Evolutionary conservation across 2,888 invertebrate species (phyloP).

Genomic region (Eristalis arbustorum): DNA sequence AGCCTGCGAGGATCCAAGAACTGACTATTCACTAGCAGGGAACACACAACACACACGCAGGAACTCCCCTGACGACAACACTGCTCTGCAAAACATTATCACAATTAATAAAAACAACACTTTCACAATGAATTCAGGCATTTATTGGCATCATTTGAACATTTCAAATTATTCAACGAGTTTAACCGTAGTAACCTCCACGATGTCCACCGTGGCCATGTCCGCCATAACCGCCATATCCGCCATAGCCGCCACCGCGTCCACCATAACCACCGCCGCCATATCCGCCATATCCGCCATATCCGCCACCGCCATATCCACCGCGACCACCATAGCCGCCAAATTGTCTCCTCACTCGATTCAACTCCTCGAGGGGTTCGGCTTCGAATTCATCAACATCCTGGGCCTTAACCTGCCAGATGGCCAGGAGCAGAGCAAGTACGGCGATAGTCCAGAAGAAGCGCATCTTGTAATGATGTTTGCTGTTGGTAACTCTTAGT

Average conservation of each 20-base stretch:
- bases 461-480: constrained; percentile 1
- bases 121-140: neutral
- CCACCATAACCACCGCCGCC: neutral
- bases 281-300: neutral
- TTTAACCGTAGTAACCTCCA: neutral
- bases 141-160: neutral
- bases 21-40: no score
- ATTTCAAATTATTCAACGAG: neutral
- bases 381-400: neutral
- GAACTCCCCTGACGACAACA: no score
- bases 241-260: no score
- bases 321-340: neutral
- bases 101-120: neutral
- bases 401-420: neutral
- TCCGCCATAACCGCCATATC: no score
- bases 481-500: neutral
- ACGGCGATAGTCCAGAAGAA: neutral
- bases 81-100: no score
- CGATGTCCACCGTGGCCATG: neutral
- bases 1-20: no score
- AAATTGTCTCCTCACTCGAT: neutral
- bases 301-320: neutral
- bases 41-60: no score
- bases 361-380: neutral
- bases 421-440: neutral